Conservation (phyloP, 2,888 invertebrate genomes). For the Pristionchus maxplancki region DNA sequence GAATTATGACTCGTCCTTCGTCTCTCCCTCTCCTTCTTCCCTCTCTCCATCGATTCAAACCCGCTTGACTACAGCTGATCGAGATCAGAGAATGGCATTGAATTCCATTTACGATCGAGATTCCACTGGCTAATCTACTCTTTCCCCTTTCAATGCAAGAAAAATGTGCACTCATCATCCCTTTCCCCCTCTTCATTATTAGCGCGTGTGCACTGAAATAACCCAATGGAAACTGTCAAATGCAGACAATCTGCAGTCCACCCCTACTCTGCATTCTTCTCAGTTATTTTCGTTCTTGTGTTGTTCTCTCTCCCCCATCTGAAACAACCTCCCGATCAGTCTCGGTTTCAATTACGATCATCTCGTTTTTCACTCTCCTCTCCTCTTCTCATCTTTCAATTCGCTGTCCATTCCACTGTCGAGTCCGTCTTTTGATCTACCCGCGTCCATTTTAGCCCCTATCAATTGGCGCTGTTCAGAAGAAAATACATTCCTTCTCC, state of each 20-base stretch:
- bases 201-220: not conserved
- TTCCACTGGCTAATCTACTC: not conserved
- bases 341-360: conserved; percentile 15
- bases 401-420: not conserved
- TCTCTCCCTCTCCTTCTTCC: not conserved
- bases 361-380: conserved; percentile 7
- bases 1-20: conserved; percentile 48
- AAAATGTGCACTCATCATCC: not conserved
- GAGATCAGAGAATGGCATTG: not conserved
- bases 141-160: too few species aligned
- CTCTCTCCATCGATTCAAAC: conserved; percentile 42
- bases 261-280: not conserved
- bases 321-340: conserved; percentile 15
- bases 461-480: not conserved
- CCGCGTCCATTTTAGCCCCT: not conserved
- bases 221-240: too few species aligned
- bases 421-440: not conserved
- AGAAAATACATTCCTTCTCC: not conserved
- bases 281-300: not conserved
- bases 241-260: not conserved
- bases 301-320: not conserved
- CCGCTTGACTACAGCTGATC: conserved; percentile 11
- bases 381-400: conserved; percentile 27
- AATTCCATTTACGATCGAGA: not conserved
- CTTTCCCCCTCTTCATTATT: not conserved